phyloP scores from a whole-genome alignment of 2,888 invertebrate species.

The Polietes domitor region DNA sequence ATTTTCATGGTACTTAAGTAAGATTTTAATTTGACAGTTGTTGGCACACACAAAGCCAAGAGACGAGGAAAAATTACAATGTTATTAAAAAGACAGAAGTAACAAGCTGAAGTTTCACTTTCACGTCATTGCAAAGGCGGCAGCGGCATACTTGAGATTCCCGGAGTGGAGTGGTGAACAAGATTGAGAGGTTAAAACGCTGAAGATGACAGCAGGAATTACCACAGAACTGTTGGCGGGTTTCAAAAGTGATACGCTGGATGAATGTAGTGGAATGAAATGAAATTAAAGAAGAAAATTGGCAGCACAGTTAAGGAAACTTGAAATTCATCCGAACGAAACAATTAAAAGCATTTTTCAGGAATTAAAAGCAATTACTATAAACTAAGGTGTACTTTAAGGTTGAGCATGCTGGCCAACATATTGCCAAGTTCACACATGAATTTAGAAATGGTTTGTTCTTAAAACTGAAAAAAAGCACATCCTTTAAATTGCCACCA shows the following conservation, averaged over 20 bases:
- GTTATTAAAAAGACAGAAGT: conserved; percentile 41
- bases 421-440: too few relatives aligned
- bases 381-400: too few relatives aligned
- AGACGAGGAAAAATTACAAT: conserved; percentile 40
- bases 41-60: conserved; percentile 14
- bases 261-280: not conserved
- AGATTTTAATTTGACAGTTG: conserved; percentile 63
- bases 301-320: not conserved
- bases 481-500: not conserved
- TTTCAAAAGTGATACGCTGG: not conserved
- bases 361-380: too few relatives aligned
- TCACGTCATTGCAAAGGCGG: not conserved
- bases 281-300: not conserved
- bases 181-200: conserved; percentile 10
- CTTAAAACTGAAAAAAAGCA: too few relatives aligned
- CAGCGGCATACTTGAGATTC: conserved; percentile 11
- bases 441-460: not conserved
- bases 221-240: not conserved
- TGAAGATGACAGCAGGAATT: conserved; percentile 25
- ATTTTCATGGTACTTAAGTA: conserved; percentile 61
- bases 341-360: too few relatives aligned
- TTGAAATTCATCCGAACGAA: too few relatives aligned
- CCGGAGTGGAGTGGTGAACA: not conserved
- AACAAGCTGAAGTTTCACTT: conserved; percentile 48
- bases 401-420: too few relatives aligned